Evolutionary conservation across 37 sponge, comb jelly and placozoan genomes (phyloP), one percentile per base, ranked within the genome.

Genomic region (Cliona cf. orientalis): DNA sequence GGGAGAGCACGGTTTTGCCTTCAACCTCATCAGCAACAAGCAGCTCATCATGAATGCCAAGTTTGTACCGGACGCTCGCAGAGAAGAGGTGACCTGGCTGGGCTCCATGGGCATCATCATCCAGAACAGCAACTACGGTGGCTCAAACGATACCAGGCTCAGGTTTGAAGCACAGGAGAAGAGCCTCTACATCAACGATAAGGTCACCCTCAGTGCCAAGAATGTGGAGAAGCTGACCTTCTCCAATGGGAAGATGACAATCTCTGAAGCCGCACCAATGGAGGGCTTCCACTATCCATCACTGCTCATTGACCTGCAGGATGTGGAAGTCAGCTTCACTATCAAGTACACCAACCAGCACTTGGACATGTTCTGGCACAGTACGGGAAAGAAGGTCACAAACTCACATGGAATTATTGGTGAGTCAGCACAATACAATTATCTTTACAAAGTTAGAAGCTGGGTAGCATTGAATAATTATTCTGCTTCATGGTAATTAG

Each of bases 311-410:
- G 66, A 78, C 21, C 64, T 78, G 12, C 28, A 64, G 26, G 78
- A 78, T 42, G 66, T 78, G 31, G n/a, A n/a, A n/a, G 11, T 70
- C 21, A 46, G 36, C 22, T 80, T 80, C 69, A 80, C 67, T 23
- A 68, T 80, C 68, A 80, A 80, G 41, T 80, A 57, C 49, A 57
- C 38, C 41, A 80, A 42, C 39, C 41, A 80, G 37, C 80, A 80
- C 53, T 35, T 80, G 37, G 80, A 80, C 49, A 29, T 80, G 28
- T 80, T 37, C 80, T 80, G 80, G 80, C 80, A 80, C 80, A 80
- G 55, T 17, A 80, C 80, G 53, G 80, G 80, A 80, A n/a, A 68
- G 38, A 67, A 68, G 34, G 32, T 29, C 25, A 31, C 38, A 21
- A 28, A 67, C 46, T 80, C 80, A 23, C 80, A 80, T 53, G 80